Evolutionary conservation across 2,113 vertebrate genomes (phyloP).

Genomic region (Mus spicilegus): DNA sequence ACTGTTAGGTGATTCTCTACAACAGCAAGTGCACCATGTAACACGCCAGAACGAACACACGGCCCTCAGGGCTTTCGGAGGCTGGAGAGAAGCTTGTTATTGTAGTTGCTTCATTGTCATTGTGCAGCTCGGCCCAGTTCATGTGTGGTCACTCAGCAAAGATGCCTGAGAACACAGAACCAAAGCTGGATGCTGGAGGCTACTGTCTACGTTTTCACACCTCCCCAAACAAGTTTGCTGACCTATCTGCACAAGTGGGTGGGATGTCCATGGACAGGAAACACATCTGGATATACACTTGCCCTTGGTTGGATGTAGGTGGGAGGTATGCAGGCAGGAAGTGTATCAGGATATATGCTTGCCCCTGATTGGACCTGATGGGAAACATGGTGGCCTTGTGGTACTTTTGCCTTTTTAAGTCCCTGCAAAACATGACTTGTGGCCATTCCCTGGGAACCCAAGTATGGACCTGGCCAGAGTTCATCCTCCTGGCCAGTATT

Average conservation of each 20-base stretch:
- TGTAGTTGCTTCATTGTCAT: neutral
- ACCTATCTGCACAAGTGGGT: neutral
- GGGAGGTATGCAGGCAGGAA: neutral
- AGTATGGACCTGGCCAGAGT: neutral
- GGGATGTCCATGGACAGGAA: neutral
- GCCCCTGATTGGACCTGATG: neutral
- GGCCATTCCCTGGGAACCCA: neutral
- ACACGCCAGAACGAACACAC: accelerated
- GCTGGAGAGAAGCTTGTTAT: neutral
- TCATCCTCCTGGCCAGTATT: neutral
- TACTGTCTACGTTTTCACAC: neutral
- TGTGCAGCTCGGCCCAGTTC: neutral
- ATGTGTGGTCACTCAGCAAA: neutral
- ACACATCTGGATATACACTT: neutral
- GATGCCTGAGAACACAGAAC: neutral
- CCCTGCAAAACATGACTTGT: neutral
- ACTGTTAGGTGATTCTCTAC: accelerated
- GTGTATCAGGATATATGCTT: neutral
- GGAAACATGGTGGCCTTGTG: neutral
- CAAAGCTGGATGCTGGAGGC: neutral
- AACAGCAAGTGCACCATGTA: neutral
- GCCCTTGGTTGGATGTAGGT: neutral
- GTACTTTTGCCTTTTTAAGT: neutral
- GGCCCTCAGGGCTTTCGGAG: neutral
- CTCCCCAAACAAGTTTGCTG: neutral